Evolutionary conservation across 2,797 vertebrate genomes (phyloP).

Genomic region (Ptychadena robeensis): DNA sequence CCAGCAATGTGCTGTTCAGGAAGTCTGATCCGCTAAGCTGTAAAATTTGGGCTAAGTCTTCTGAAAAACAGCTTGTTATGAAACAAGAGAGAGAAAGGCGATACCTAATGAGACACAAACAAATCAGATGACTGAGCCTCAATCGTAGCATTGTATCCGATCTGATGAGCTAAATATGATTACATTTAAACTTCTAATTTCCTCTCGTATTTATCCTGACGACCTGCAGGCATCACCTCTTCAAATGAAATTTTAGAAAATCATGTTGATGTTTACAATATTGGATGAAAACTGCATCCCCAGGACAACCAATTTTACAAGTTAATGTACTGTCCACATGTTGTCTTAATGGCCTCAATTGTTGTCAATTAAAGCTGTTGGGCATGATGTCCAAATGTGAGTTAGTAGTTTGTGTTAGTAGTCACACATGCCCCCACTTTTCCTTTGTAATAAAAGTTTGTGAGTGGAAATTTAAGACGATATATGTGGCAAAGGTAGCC

Average conservation of each 20-base stretch:
- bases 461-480: no score
- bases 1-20: slow-evolving; percentile 15
- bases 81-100: neutral
- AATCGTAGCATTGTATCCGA: neutral
- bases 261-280: neutral
- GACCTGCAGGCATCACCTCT: neutral
- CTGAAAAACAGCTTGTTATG: slow-evolving; percentile 30
- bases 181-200: neutral
- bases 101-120: neutral
- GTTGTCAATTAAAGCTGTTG: no score
- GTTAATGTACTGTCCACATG: no score
- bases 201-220: neutral
- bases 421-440: no score
- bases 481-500: no score
- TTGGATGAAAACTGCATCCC: neutral
- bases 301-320: no score
- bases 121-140: neutral
- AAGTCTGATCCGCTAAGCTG: slow-evolving; percentile 53
- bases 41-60: slow-evolving; percentile 40
- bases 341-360: no score
- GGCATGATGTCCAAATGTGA: no score
- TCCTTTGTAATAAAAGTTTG: no score
- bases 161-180: neutral
- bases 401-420: no score
- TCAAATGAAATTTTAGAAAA: neutral